Conservation (phyloP, 2,113 vertebrate species). For the Brevimyrus niger region DNA sequence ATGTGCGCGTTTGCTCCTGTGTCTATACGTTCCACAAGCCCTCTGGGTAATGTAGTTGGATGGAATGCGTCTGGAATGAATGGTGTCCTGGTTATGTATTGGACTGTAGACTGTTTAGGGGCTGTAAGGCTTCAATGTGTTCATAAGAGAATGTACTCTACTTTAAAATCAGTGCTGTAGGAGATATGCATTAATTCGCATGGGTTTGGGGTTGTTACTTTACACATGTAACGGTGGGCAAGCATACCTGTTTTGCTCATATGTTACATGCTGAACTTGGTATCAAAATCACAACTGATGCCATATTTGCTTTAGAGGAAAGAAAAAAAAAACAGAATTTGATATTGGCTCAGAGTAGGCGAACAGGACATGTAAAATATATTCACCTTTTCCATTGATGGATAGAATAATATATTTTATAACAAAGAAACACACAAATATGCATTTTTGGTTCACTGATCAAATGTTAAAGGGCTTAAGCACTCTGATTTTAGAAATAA, state of each 20-base stretch:
- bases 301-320: not conserved
- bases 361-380: not conserved
- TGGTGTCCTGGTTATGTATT: not conserved
- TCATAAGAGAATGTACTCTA: not conserved
- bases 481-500: slow-evolving; percentile 5
- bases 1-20: slow-evolving; percentile 45
- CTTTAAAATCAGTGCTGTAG: slow-evolving; percentile 33
- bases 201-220: slow-evolving; percentile 33
- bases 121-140: slow-evolving; percentile 32
- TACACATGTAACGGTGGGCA: slow-evolving; percentile 24
- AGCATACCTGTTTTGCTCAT: slow-evolving; percentile 18
- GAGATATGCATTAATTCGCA: slow-evolving; percentile 50
- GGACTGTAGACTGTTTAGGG: slow-evolving; percentile 22
- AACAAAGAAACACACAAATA: slow-evolving; percentile 16
- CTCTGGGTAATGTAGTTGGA: not conserved
- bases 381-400: slow-evolving; percentile 16
- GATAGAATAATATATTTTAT: slow-evolving; percentile 20
- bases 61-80: not conserved
- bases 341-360: not conserved
- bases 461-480: slow-evolving; percentile 17
- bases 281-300: slow-evolving; percentile 1
- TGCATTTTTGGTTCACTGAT: slow-evolving; percentile 25
- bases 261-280: slow-evolving; percentile 42
- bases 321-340: not conserved
- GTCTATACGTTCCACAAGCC: slow-evolving; percentile 21